Conservation (phyloP, 1,140 invertebrate species). For the Cyclina sinensis region DNA sequence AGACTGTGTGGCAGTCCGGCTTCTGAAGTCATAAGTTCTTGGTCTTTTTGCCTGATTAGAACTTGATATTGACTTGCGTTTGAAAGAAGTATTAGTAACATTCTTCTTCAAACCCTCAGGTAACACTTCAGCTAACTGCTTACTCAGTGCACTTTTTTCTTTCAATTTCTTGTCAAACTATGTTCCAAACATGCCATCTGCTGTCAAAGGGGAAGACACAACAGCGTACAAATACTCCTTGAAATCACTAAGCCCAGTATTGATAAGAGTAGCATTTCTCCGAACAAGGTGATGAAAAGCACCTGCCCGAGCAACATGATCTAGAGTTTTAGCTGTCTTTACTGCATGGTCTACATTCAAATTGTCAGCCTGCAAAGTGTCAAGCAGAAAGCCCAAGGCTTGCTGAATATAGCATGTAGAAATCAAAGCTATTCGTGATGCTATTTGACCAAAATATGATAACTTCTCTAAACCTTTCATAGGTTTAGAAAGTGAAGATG, state of each 20-base stretch:
- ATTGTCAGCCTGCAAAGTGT: background rate
- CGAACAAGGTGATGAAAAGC: slow-evolving; percentile 48
- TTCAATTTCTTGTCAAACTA: slow-evolving; percentile 14
- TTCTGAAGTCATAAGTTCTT: background rate
- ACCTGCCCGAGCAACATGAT: slow-evolving; percentile 25
- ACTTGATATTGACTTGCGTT: background rate
- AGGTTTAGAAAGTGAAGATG: background rate
- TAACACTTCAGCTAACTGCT: slow-evolving; percentile 2
- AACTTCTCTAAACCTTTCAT: slow-evolving; percentile 28
- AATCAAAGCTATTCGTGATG: slow-evolving; percentile 3
- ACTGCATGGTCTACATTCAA: background rate
- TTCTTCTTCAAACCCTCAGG: no score
- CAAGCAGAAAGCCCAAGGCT: background rate
- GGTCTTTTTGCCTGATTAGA: no score
- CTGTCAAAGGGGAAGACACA: slow-evolving; percentile 17
- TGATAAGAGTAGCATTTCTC: background rate
- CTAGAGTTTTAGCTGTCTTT: slow-evolving; percentile 37
- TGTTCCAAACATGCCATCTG: slow-evolving; percentile 5
- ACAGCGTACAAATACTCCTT: background rate
- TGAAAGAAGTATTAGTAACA: no score
- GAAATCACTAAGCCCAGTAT: slow-evolving; percentile 2
- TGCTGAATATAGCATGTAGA: slow-evolving; percentile 17
- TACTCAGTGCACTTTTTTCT: background rate
- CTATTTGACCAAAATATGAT: background rate
- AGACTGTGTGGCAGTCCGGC: background rate